Conservation (phyloP, 2,888 invertebrate species). For the Chymomyza procnemis region DNA sequence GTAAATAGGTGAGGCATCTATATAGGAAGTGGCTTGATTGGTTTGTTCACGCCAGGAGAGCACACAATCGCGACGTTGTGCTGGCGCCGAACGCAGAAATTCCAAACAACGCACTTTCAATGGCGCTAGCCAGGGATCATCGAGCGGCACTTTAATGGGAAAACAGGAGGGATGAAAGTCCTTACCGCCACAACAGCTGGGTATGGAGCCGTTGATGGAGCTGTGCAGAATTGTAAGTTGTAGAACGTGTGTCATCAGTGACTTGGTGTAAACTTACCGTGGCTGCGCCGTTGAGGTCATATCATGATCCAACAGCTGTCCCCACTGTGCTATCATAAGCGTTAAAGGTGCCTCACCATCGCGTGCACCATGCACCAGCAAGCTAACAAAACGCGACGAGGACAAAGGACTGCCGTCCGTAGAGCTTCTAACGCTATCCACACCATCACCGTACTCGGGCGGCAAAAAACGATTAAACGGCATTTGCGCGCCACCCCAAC, state of each 20-base stretch:
- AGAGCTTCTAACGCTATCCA: slow-evolving; percentile 79
- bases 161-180: slow-evolving; percentile 90
- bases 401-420: slow-evolving; percentile 83
- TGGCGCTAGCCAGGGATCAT: slow-evolving; percentile 86
- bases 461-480: slow-evolving; percentile 89
- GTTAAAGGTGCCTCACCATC: slow-evolving; percentile 85
- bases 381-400: slow-evolving; percentile 87
- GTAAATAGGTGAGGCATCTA: slow-evolving; percentile 90
- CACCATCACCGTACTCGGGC: slow-evolving; percentile 90
- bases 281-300: slow-evolving; percentile 88
- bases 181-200: slow-evolving; percentile 84
- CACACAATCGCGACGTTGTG: slow-evolving; percentile 88
- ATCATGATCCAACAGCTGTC: slow-evolving; percentile 94
- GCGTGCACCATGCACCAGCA: slow-evolving; percentile 83
- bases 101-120: slow-evolving; percentile 88
- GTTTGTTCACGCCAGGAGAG: slow-evolving; percentile 91
- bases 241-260: not conserved
- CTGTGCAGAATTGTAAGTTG: slow-evolving; percentile 40
- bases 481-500: slow-evolving; percentile 90
- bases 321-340: slow-evolving; percentile 93
- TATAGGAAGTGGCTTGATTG: slow-evolving; percentile 89
- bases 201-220: slow-evolving; percentile 87
- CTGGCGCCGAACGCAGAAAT: slow-evolving; percentile 89
- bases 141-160: slow-evolving; percentile 86
- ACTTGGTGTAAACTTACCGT: slow-evolving; percentile 78